Evolutionary conservation across 1,140 invertebrate species (phyloP).

Genomic region (Bombus breviceps): DNA sequence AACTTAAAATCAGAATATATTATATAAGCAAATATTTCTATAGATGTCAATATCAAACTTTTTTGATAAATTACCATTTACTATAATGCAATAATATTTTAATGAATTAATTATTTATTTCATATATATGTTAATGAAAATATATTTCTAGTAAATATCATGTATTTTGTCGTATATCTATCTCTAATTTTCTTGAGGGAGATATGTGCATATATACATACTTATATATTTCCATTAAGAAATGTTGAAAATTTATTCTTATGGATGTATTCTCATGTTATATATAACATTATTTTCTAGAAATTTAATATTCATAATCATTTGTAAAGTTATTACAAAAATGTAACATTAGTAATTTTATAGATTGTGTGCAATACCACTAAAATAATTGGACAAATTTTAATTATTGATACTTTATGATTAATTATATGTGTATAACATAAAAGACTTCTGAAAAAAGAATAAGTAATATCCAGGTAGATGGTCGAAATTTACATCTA

Average conservation of each 20-base stretch:
- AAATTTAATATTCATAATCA: conserved; percentile 5
- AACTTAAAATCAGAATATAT: conserved; percentile 11
- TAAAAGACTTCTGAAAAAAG: conserved; percentile 12
- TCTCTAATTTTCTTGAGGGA: conserved; percentile 6
- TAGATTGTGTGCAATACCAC: not conserved
- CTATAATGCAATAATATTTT: not conserved
- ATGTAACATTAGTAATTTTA: conserved; percentile 18
- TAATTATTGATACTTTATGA: conserved; percentile 19
- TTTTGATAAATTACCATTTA: conserved; percentile 3
- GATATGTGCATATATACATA: not conserved
- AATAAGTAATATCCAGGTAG: conserved; percentile 3
- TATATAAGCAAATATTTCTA: conserved; percentile 1
- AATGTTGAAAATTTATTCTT: conserved; percentile 39
- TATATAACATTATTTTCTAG: conserved; percentile 5
- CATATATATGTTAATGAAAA: conserved; percentile 6
- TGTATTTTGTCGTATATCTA: not conserved
- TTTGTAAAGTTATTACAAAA: not conserved
- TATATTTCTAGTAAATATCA: conserved; percentile 30
- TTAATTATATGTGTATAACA: conserved; percentile 45
- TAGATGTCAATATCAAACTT: not conserved
- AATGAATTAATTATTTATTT: conserved; percentile 8
- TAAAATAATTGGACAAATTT: conserved; percentile 14
- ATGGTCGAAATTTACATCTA: conserved; percentile 23
- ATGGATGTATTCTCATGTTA: conserved; percentile 38
- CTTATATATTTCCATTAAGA: conserved; percentile 20